phyloP scores from a whole-genome alignment of 2,113 vertebrate species.

The Mobula hypostoma region DNA sequence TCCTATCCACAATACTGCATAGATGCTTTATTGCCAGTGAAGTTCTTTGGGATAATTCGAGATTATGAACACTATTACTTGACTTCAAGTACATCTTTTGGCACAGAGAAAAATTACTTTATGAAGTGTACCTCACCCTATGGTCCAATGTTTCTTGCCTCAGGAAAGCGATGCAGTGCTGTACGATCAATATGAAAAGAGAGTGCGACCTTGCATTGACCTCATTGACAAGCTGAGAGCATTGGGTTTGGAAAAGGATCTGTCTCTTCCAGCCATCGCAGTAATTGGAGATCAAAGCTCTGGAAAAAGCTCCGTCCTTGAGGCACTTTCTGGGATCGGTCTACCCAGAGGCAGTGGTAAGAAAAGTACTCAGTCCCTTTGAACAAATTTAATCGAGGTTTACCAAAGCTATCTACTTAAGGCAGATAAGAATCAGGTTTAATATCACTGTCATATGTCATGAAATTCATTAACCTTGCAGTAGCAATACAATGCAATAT shows the following conservation, averaged over 20 bases:
- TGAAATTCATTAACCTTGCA: no score
- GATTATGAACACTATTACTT: no score
- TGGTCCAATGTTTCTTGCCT: not conserved
- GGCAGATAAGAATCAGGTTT: not conserved
- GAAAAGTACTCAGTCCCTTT: not conserved
- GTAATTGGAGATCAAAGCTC: slow-evolving; percentile 41
- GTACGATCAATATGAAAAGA: slow-evolving; percentile 37
- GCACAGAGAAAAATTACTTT: no score
- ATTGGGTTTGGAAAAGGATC: slow-evolving; percentile 39
- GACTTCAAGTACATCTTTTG: no score
- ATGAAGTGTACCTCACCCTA: not conserved
- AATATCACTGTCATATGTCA: no score
- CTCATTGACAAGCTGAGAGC: slow-evolving; percentile 36
- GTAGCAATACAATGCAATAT: no score
- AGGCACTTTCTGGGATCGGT: slow-evolving; percentile 5
- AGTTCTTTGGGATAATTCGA: no score
- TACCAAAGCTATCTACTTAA: not conserved
- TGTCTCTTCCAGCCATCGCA: slow-evolving; percentile 36
- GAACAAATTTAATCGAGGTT: not conserved
- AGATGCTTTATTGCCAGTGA: no score
- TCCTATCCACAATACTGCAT: no score
- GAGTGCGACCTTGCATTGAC: slow-evolving; percentile 38
- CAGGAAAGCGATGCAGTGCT: not conserved
- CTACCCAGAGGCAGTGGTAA: slow-evolving; percentile 10
- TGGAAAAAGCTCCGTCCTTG: slow-evolving; percentile 37